Evolutionary conservation across 2,113 vertebrate species (phyloP).

Genomic region (Oncorhynchus masou): DNA sequence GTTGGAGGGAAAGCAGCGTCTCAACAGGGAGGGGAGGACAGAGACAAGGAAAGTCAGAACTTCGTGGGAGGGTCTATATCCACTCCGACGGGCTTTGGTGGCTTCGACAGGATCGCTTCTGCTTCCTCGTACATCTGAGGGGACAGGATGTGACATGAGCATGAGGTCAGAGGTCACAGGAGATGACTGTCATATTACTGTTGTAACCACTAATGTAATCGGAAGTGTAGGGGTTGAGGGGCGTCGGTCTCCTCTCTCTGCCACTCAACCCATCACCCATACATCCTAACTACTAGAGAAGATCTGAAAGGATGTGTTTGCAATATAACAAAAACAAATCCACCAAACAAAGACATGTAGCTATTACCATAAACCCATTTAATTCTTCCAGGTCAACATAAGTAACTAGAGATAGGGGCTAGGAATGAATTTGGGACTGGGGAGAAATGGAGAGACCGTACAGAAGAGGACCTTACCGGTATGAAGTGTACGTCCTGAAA

Average conservation of each 20-base stretch:
- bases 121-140: conserved; percentile 95
- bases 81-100: conserved; percentile 75
- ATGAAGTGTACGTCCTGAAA: conserved; percentile 98
- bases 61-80: conserved; percentile 71
- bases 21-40: conserved; percentile 17
- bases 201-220: no score
- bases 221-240: no score
- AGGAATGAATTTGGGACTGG: not conserved
- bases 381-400: no score
- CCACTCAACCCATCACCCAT: no score
- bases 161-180: not conserved
- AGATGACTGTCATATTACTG: no score
- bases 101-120: conserved; percentile 85
- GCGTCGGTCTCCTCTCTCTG: no score
- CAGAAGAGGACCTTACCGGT: conserved; percentile 74
- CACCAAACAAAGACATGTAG: no score
- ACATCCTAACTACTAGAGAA: no score
- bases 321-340: no score
- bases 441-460: not conserved
- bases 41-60: conserved; percentile 77
- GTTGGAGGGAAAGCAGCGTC: conserved; percentile 16
- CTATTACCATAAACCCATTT: not conserved
- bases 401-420: not conserved
- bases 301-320: no score
- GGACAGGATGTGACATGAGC: not conserved